Evolutionary conservation across 2,888 invertebrate species (phyloP).

Genomic region (Epirrhoe alternata): DNA sequence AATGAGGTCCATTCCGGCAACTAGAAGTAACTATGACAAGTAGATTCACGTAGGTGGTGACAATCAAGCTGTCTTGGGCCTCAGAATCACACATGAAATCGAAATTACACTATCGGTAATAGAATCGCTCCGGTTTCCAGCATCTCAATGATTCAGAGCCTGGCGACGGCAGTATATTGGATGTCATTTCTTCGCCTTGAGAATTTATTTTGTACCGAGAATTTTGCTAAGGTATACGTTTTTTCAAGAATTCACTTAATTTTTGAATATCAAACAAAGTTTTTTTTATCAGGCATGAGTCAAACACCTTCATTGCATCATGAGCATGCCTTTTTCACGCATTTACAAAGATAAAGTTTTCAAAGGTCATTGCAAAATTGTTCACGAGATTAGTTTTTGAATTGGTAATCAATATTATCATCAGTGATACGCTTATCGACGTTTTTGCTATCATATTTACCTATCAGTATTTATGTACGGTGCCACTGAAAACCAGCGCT

Average conservation of each 20-base stretch:
- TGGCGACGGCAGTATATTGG: background rate
- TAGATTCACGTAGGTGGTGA: conserved; percentile 39
- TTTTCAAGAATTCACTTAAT: background rate
- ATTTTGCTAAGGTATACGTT: background rate
- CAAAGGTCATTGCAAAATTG: conserved; percentile 1
- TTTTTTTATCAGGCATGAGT: background rate
- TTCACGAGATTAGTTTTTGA: conserved; percentile 8
- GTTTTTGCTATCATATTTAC: too few species aligned
- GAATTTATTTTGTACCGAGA: too few species aligned
- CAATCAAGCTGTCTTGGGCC: conserved; percentile 41
- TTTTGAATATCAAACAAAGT: background rate
- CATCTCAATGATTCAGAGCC: conserved; percentile 17
- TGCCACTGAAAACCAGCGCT: too few species aligned
- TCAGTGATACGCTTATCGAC: background rate
- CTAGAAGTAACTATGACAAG: conserved; percentile 20
- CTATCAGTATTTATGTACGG: too few species aligned
- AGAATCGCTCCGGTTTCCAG: conserved; percentile 36
- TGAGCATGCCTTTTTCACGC: background rate
- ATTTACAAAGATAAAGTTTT: background rate
- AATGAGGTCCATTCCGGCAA: conserved; percentile 39
- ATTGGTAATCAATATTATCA: conserved; percentile 2
- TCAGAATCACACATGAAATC: conserved; percentile 32
- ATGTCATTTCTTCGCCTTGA: background rate
- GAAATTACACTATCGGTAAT: conserved; percentile 25
- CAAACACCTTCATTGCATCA: background rate